These are phyloP conservation scores for Agonopterix alstromeriana DNA, from an alignment of 2,888 invertebrate species.

Conservation along the genomic window DNA sequence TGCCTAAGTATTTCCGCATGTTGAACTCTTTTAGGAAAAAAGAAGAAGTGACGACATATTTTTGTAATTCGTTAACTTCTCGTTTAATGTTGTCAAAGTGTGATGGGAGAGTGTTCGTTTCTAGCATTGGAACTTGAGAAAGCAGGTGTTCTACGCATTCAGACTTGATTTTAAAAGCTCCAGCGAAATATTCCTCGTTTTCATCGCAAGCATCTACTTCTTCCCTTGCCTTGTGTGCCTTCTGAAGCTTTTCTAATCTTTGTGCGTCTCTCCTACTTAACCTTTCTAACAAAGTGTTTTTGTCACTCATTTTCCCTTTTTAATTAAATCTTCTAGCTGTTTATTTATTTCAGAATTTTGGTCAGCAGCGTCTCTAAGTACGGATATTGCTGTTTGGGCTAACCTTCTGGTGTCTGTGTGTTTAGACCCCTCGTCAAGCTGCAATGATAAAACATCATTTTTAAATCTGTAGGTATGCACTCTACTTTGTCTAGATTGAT, in stretches of 20 bases:
- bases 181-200: slow-evolving; percentile 83
- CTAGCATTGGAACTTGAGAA: slow-evolving; percentile 63
- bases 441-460: slow-evolving; percentile 21
- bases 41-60: slow-evolving; percentile 86
- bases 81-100: slow-evolving; percentile 83
- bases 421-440: slow-evolving; percentile 54
- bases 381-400: slow-evolving; percentile 37
- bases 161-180: slow-evolving; percentile 80
- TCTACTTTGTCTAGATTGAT: too few relatives aligned
- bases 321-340: slow-evolving; percentile 65
- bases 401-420: slow-evolving; percentile 49
- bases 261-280: slow-evolving; percentile 78
- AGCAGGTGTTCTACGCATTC: slow-evolving; percentile 80
- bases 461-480: neutral
- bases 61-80: slow-evolving; percentile 85
- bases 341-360: slow-evolving; percentile 59
- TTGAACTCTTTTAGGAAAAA: slow-evolving; percentile 89
- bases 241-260: slow-evolving; percentile 79
- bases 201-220: slow-evolving; percentile 79
- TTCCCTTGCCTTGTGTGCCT: slow-evolving; percentile 79
- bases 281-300: slow-evolving; percentile 58
- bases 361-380: slow-evolving; percentile 67
- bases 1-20: slow-evolving; percentile 85
- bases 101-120: slow-evolving; percentile 68
- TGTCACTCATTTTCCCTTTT: slow-evolving; percentile 65